A percentile compares a stretch with the other conserved stretches of the same genome.
Conservation (phyloP, 2,888 invertebrate genomes). For the Galerucella calmariensis region DNA sequence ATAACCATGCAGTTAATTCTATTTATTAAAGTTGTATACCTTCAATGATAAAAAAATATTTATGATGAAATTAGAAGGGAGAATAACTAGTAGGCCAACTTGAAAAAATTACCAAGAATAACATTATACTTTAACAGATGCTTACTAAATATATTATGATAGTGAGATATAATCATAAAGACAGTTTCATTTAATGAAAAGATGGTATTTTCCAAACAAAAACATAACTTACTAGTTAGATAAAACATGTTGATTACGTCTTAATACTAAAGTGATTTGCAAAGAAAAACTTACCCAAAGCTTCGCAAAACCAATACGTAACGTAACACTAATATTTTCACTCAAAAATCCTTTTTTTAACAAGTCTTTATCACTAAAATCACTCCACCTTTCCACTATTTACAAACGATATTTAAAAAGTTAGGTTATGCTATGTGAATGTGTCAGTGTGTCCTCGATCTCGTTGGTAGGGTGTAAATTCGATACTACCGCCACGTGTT, state of each 20-base stretch:
- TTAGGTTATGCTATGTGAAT: not conserved
- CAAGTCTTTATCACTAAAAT: not conserved
- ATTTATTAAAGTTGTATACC: not conserved
- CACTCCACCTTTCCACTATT: not conserved
- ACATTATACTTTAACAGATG: too few species aligned
- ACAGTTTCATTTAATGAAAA: too few species aligned
- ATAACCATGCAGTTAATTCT: not conserved
- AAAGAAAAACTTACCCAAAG: conserved; percentile 5
- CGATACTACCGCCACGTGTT: not conserved
- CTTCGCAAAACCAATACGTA: not conserved
- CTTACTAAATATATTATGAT: too few species aligned
- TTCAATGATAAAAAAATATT: not conserved
- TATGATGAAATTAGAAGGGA: conserved; percentile 48
- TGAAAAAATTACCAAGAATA: too few species aligned
- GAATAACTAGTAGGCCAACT: conserved; percentile 30
- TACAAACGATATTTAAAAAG: not conserved
- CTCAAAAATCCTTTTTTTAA: not conserved
- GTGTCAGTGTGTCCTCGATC: not conserved
- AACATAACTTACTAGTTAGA: not conserved
- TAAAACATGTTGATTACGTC: not conserved
- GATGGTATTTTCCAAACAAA: not conserved
- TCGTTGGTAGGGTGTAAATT: not conserved
- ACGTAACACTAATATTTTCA: not conserved
- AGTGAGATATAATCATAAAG: too few species aligned
- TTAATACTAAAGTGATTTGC: not conserved